These are phyloP conservation scores for Scaptomyza hsui DNA, from an alignment of 1,140 invertebrate species.

Conservation along the genomic window DNA sequence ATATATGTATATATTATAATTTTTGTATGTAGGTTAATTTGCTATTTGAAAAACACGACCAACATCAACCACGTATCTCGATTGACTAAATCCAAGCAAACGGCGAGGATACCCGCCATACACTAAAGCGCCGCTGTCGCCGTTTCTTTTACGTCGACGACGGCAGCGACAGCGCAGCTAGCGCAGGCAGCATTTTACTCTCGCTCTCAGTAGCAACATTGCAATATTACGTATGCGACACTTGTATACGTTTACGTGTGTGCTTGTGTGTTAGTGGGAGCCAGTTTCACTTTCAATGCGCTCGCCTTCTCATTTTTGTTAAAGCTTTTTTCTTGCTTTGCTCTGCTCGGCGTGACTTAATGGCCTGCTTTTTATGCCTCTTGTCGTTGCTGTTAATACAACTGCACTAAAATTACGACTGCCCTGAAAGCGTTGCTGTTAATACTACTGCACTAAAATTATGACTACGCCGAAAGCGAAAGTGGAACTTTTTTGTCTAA, in stretches of 20 bases:
- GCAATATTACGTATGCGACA: constrained; percentile 70
- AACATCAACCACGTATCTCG: constrained; percentile 84
- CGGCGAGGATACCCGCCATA: constrained; percentile 83
- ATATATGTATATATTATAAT: constrained; percentile 36
- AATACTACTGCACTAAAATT: constrained; percentile 59
- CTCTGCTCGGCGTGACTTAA: constrained; percentile 70
- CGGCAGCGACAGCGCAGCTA: constrained; percentile 14
- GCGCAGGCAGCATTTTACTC: constrained; percentile 54
- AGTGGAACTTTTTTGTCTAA: constrained; percentile 77
- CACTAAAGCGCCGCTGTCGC: constrained; percentile 56
- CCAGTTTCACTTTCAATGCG: constrained; percentile 76
- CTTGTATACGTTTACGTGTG: constrained; percentile 9
- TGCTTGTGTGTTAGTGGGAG: constrained; percentile 28
- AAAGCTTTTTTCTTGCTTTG: constrained; percentile 30
- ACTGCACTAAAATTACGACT: constrained; percentile 66
- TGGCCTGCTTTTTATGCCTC: constrained; percentile 65
- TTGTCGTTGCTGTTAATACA: constrained; percentile 17
- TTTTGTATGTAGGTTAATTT: constrained; percentile 45
- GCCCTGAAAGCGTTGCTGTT: constrained; percentile 75
- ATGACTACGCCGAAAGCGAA: constrained; percentile 75
- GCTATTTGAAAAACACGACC: constrained; percentile 83
- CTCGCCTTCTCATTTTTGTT: constrained; percentile 44
- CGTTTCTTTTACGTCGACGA: constrained; percentile 11
- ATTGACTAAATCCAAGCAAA: constrained; percentile 84
- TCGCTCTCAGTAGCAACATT: constrained; percentile 63